Base-by-base conservation (phyloP, 1,140 invertebrate species). In the Neocloeon triangulifer region DNA sequence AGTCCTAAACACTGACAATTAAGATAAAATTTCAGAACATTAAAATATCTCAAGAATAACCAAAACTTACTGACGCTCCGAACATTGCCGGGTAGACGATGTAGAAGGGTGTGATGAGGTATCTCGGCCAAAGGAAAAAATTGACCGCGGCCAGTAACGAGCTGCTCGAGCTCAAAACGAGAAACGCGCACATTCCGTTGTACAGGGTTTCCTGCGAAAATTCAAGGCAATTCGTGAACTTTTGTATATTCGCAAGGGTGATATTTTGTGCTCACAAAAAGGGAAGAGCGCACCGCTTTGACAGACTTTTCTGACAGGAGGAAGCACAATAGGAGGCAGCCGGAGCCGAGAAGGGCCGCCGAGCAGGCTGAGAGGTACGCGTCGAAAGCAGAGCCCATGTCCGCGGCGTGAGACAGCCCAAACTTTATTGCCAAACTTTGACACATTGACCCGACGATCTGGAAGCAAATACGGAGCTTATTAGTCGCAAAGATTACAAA, bases 61-160 rank as follows among this genome's bases (percentile, higher is more conserved):
- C n/a, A n/a, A n/a, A n/a, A n/a, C 75, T 76, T 55, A 82, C 79
- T 48, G 81, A 81, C 31, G 71, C 68, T 1, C 73, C 73, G 15
- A 71, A 76, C 72, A 82, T 78, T 2, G 76, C 76, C 10, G 76
- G 77, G 55, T 77, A 81, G 17, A 69, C 74, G 44, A 69, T 64
- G 42, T 59, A 68, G 34, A 59, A 64, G 3, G 62, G 58, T 12
- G 50, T 62, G 15, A 62, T 43, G 17, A 59, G 44, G 46, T 66
- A 67, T 21, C 58, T 43, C 0, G 71, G 66, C 49, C 72, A 69
- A 19, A 82, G 48, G 48, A 69, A 76, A 15, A 75, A 50, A 43
- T 75, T 73, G 9, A 76, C 73, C 1, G 71, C 62, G 36, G 75
- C 69, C 2, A 69, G 70, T 47, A 85, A 62, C 45, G 75, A 80